Base-by-base conservation (phyloP, 1,140 invertebrate species). In the Orius laevigatus region DNA sequence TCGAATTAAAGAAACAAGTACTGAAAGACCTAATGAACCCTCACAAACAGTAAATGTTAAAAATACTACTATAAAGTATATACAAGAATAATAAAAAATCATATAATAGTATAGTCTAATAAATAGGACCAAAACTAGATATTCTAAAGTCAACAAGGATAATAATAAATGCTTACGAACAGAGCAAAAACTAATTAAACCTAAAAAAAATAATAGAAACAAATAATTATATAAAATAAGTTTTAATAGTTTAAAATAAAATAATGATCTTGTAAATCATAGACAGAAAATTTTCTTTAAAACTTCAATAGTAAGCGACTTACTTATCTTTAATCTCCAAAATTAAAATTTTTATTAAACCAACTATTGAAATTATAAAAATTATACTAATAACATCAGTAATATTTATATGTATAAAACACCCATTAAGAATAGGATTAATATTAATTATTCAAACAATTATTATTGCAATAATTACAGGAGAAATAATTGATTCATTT, bases 201-300 rank as follows among this genome's bases (percentile, higher is more conserved):
- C n/a, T n/a, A n/a, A n/a, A n/a, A n/a, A n/a, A n/a, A 50, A 66
- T 49, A 57, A 63, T 54, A 5, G 69, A 70, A 57, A 71, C 71
- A 61, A 68, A 66, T 70, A 65, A 64, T 70, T 62, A 71, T 71
- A 66, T 70, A 72, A 72, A 69, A 58, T 65, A 70, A 68, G n/a
- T n/a, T n/a, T n/a, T n/a, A n/a, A n/a, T n/a, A n/a, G n/a, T n/a
- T n/a, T n/a, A n/a, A n/a, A n/a, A n/a, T n/a, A n/a, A n/a, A n/a
- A n/a, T n/a, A n/a, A n/a, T n/a, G n/a, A n/a, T n/a, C n/a, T n/a
- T n/a, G n/a, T n/a, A n/a, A n/a, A n/a, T n/a, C n/a, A n/a, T n/a
- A n/a, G n/a, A n/a, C n/a, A n/a, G n/a, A n/a, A 65, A 63, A 63
- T 70, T 70, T 36, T 48, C 56, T 67, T 70, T 65, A 67, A 68